These are phyloP conservation scores for Grallaria varia DNA, from an alignment of 2,113 vertebrate genomes.

Conservation along the genomic window DNA sequence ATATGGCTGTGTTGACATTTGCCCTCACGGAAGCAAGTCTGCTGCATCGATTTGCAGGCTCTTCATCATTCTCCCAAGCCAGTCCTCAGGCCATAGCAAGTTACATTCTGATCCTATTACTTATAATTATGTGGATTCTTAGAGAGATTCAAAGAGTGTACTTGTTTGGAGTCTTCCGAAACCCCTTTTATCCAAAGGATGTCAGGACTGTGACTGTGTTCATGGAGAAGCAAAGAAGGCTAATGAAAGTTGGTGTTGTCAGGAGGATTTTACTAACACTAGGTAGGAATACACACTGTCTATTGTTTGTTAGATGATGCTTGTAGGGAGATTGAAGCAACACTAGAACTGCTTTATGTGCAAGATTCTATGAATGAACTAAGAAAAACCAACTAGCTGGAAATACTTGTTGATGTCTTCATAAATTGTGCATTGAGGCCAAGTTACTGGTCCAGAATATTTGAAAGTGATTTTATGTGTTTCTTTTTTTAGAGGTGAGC, in stretches of 20 bases:
- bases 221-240: constrained; percentile 81
- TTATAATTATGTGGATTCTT: constrained; percentile 81
- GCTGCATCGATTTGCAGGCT: constrained; percentile 81
- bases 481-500: background rate
- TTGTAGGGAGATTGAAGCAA: constrained; percentile 14
- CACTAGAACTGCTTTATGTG: background rate
- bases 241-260: constrained; percentile 83
- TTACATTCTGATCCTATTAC: constrained; percentile 84
- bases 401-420: background rate
- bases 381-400: background rate
- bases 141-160: constrained; percentile 90
- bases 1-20: constrained; percentile 74
- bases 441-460: background rate
- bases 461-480: background rate
- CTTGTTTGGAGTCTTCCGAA: constrained; percentile 88
- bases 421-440: background rate
- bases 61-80: constrained; percentile 64
- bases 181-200: constrained; percentile 92
- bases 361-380: background rate
- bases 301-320: constrained; percentile 48
- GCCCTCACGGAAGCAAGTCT: constrained; percentile 84
- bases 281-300: constrained; percentile 78
- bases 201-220: constrained; percentile 82
- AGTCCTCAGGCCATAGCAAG: constrained; percentile 81
- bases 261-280: constrained; percentile 88